Evolutionary conservation across 2,113 vertebrate species (phyloP).

Genomic region (Suricata suricatta): DNA sequence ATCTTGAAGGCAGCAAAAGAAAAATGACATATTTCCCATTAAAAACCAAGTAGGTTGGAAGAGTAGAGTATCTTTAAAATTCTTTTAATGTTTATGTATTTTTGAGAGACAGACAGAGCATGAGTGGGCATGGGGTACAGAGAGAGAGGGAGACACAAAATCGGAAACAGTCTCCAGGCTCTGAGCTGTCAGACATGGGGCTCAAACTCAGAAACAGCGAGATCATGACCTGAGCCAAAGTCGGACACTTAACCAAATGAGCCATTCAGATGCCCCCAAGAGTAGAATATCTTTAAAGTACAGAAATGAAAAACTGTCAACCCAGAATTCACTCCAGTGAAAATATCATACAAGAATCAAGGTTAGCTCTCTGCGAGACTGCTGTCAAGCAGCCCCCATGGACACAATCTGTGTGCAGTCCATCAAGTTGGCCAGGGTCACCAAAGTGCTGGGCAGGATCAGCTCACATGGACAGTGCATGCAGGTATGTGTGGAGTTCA

Average conservation of each 20-base stretch:
- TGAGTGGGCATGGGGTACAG: too few relatives aligned
- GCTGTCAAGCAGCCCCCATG: slow-evolving; percentile 86
- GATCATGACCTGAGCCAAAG: too few relatives aligned
- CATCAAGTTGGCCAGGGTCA: slow-evolving; percentile 96
- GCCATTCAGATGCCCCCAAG: too few relatives aligned
- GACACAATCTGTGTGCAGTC: slow-evolving; percentile 96
- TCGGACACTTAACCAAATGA: too few relatives aligned
- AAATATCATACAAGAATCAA: background rate
- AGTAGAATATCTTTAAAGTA: background rate
- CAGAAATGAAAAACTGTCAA: background rate
- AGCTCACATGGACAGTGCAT: slow-evolving; percentile 98
- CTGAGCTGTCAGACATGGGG: too few relatives aligned
- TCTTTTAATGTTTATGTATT: too few relatives aligned
- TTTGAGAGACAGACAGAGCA: too few relatives aligned
- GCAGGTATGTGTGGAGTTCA: slow-evolving; percentile 98
- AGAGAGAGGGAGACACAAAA: too few relatives aligned
- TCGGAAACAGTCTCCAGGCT: too few relatives aligned
- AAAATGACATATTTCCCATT: background rate
- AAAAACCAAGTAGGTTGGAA: background rate
- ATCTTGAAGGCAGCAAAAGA: background rate
- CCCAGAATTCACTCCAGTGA: background rate
- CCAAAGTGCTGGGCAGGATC: slow-evolving; percentile 96
- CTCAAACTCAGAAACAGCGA: too few relatives aligned
- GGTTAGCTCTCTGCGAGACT: slow-evolving; percentile 69
- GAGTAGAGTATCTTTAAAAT: background rate